These are phyloP conservation scores for Ceuthmochares aereus DNA, from an alignment of 2,113 vertebrate genomes.

Conservation along the genomic window DNA sequence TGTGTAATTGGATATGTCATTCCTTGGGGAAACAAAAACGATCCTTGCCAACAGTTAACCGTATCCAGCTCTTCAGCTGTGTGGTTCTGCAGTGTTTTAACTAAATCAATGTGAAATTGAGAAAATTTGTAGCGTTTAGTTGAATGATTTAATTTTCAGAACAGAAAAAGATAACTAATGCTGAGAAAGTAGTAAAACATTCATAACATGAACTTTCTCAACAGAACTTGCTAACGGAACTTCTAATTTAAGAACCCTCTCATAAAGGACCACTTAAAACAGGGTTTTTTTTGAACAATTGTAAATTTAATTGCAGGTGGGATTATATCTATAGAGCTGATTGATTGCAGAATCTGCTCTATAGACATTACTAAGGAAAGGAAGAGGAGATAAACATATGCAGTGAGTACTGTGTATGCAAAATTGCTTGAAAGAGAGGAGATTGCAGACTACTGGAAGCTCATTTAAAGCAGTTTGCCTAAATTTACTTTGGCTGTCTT, in stretches of 20 bases:
- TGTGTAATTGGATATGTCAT: not conserved
- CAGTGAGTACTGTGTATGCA: not conserved
- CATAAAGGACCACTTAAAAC: not conserved
- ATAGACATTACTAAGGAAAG: not conserved
- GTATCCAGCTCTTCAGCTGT: not conserved
- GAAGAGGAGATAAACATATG: not conserved
- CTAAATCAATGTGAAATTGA: not conserved
- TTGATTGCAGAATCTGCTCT: not conserved
- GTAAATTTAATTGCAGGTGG: not conserved
- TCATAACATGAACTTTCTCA: not conserved
- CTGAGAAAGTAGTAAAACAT: not conserved
- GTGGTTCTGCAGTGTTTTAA: not conserved
- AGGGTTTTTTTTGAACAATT: not conserved
- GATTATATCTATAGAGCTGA: not conserved
- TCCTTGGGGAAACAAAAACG: not conserved
- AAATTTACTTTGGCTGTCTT: constrained; percentile 17
- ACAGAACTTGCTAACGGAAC: not conserved
- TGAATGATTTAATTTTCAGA: not conserved
- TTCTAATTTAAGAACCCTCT: not conserved
- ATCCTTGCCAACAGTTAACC: not conserved
- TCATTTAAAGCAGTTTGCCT: not conserved
- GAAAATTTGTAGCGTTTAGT: not conserved
- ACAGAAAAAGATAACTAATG: not conserved
- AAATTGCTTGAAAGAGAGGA: not conserved
- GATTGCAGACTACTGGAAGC: not conserved